phyloP scores from a whole-genome alignment of 2,113 vertebrate species.

The Bambusicola thoracicus region DNA sequence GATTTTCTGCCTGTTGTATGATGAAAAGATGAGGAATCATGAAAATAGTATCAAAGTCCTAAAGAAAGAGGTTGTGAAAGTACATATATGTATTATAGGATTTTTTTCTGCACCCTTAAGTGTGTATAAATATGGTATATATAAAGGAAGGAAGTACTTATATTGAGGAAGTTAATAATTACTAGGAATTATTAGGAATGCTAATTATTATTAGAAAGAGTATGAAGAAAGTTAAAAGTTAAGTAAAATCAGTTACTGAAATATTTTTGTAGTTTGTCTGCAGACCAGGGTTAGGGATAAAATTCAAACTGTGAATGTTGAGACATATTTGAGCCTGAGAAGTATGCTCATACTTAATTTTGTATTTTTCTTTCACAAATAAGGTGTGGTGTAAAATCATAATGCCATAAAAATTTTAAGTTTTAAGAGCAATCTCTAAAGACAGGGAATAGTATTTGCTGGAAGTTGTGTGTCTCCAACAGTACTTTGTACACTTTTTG shows the following conservation, averaged over 20 bases:
- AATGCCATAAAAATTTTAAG: neutral
- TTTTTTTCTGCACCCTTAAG: neutral
- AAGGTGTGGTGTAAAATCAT: neutral
- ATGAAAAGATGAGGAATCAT: neutral
- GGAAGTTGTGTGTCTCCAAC: slow-evolving; percentile 22
- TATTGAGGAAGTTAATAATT: neutral
- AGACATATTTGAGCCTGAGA: neutral
- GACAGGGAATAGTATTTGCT: neutral
- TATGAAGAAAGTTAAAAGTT: neutral
- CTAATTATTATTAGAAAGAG: neutral
- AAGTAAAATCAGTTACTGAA: neutral
- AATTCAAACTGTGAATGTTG: neutral
- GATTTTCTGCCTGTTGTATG: neutral
- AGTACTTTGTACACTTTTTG: neutral
- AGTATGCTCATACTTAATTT: neutral
- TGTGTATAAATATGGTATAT: neutral
- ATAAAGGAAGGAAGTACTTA: neutral
- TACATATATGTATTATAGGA: neutral
- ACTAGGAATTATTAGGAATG: neutral
- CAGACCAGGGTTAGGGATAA: neutral
- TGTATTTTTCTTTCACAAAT: neutral
- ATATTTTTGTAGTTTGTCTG: neutral
- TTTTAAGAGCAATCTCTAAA: neutral
- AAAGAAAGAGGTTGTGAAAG: neutral
- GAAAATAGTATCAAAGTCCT: neutral